Evolutionary conservation across 1,140 invertebrate species (phyloP).

Genomic region (Halictus rubicundus): DNA sequence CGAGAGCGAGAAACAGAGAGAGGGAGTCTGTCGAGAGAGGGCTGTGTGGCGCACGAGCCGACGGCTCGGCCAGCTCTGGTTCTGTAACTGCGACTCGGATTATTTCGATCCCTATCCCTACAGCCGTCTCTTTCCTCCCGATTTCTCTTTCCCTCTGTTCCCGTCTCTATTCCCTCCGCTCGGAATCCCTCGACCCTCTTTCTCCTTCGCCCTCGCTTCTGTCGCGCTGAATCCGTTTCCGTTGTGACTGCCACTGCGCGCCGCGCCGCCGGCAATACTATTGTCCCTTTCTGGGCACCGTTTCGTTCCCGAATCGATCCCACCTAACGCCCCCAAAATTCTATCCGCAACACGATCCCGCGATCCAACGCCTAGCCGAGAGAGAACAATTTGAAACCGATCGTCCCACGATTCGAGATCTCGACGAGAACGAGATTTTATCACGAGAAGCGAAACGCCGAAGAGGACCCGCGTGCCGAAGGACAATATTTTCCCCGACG

Average conservation of each 20-base stretch:
- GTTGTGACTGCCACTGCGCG: slow-evolving; percentile 77
- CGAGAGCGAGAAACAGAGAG: too few species aligned
- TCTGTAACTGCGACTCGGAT: slow-evolving; percentile 74
- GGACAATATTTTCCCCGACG: slow-evolving; percentile 59
- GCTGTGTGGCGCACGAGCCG: slow-evolving; percentile 72
- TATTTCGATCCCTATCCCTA: slow-evolving; percentile 77
- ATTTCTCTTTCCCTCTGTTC: slow-evolving; percentile 65
- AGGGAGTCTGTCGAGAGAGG: not conserved
- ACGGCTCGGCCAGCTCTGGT: slow-evolving; percentile 75
- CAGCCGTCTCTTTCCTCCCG: slow-evolving; percentile 67
- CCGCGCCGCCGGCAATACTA: slow-evolving; percentile 66
- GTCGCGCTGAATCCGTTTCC: slow-evolving; percentile 78
- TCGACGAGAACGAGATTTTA: not conserved
- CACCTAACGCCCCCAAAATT: too few species aligned
- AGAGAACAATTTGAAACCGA: not conserved
- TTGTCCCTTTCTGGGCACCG: slow-evolving; percentile 60
- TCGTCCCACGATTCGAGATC: too few species aligned
- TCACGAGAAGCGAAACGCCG: too few species aligned
- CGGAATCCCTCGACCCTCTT: slow-evolving; percentile 57
- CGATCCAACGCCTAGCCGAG: not conserved
- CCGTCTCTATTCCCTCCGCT: slow-evolving; percentile 58
- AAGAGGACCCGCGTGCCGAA: not conserved
- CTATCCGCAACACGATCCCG: too few species aligned
- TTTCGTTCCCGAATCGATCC: not conserved
- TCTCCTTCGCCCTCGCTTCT: slow-evolving; percentile 70